Evolutionary conservation across 2,797 vertebrate genomes (phyloP).

Genomic region (Sternarchorhynchus goeldii): DNA sequence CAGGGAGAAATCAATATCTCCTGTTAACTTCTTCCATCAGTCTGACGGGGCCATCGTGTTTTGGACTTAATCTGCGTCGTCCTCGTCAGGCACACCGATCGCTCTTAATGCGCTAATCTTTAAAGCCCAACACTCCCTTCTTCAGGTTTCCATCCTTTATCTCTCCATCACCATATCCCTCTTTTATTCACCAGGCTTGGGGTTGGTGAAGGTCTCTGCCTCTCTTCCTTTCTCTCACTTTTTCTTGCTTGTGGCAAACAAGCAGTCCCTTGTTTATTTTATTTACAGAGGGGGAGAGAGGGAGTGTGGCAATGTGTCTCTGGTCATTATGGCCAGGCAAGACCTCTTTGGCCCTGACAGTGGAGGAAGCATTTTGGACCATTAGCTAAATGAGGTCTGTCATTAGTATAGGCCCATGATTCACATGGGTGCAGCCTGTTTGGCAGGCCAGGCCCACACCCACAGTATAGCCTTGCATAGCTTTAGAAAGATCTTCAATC

Average conservation of each 20-base stretch:
- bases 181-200: slow-evolving; percentile 45
- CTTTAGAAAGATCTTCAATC: slow-evolving; percentile 22
- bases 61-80: slow-evolving; percentile 46
- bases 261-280: slow-evolving; percentile 66
- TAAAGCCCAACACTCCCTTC: slow-evolving; percentile 38
- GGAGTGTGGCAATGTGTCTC: slow-evolving; percentile 66
- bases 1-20: slow-evolving; percentile 66
- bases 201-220: slow-evolving; percentile 28
- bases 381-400: slow-evolving; percentile 79
- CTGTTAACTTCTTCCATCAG: slow-evolving; percentile 65
- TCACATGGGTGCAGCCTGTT: slow-evolving; percentile 60
- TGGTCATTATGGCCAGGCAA: slow-evolving; percentile 74
- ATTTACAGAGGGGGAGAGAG: slow-evolving; percentile 48
- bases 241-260: slow-evolving; percentile 37
- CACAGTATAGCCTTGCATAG: slow-evolving; percentile 33
- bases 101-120: slow-evolving; percentile 46
- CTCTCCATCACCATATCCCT: slow-evolving; percentile 3
- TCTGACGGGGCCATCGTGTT: slow-evolving; percentile 49
- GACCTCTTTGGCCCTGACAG: slow-evolving; percentile 67
- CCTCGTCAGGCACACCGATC: slow-evolving; percentile 30
- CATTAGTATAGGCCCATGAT: slow-evolving; percentile 62
- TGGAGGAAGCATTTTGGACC: slow-evolving; percentile 72
- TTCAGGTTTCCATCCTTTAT: slow-evolving; percentile 30
- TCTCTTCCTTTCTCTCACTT: neutral
- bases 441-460: slow-evolving; percentile 59